phyloP scores from a whole-genome alignment of 2,888 invertebrate species.

The Apamea anceps region DNA sequence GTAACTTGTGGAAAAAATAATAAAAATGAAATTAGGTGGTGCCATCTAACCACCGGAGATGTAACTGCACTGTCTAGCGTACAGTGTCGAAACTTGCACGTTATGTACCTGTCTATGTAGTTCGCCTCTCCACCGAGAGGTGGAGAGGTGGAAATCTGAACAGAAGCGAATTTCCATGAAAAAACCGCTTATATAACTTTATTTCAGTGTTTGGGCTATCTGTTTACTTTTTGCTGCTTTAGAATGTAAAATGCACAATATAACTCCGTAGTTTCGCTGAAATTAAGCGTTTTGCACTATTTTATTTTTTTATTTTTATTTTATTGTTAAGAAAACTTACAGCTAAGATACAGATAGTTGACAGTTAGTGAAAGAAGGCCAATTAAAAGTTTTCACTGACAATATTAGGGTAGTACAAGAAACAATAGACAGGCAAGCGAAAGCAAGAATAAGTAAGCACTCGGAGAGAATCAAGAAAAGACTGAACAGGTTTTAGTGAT shows the following conservation, averaged over 20 bases:
- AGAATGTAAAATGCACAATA: not conserved
- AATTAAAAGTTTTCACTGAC: too few relatives aligned
- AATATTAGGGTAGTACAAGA: too few relatives aligned
- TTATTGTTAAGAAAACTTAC: too few relatives aligned
- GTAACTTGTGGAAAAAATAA: too few relatives aligned
- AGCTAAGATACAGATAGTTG: too few relatives aligned
- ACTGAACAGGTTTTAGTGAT: too few relatives aligned
- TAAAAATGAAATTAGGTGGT: not conserved
- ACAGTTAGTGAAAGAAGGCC: too few relatives aligned
- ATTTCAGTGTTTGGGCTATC: not conserved
- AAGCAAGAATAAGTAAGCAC: too few relatives aligned
- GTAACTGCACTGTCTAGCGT: slow-evolving; percentile 1
- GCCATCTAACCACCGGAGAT: slow-evolving; percentile 14
- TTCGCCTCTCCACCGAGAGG: not conserved
- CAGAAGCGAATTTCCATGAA: not conserved
- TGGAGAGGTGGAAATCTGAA: not conserved
- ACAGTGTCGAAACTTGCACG: not conserved
- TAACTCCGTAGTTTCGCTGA: not conserved
- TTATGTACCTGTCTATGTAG: not conserved
- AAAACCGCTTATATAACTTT: not conserved
- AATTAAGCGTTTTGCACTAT: not conserved
- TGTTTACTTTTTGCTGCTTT: not conserved
- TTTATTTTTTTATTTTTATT: too few relatives aligned
- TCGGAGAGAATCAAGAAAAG: too few relatives aligned
- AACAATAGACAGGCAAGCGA: too few relatives aligned